phyloP scores from a whole-genome alignment of 2,113 vertebrate genomes.

The Polyodon spathula region DNA sequence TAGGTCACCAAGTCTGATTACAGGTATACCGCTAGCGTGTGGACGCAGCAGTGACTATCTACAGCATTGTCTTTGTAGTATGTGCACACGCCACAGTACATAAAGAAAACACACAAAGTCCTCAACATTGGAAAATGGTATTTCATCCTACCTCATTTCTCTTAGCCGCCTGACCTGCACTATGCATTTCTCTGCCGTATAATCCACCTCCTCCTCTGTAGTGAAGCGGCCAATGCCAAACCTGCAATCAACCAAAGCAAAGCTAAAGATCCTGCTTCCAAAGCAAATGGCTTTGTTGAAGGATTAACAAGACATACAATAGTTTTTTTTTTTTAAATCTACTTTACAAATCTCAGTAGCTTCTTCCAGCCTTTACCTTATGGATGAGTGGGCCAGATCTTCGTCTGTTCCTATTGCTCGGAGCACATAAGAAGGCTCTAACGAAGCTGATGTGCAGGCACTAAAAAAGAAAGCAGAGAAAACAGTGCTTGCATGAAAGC shows the following conservation, averaged over 20 bases:
- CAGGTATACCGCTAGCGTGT: no score
- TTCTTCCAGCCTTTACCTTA: conserved; percentile 74
- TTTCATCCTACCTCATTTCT: conserved; percentile 80
- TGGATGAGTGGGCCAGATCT: conserved; percentile 92
- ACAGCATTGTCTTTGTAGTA: no score
- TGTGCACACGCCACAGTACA: no score
- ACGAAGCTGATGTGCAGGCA: conserved; percentile 89
- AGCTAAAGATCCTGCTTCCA: neutral
- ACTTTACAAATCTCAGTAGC: no score
- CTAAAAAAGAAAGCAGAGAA: conserved; percentile 37
- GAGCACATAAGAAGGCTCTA: conserved; percentile 92
- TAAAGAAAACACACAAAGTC: no score
- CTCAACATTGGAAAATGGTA: neutral
- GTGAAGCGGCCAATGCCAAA: conserved; percentile 97
- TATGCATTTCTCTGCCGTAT: conserved; percentile 82
- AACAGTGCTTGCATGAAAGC: no score
- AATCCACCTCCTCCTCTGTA: conserved; percentile 88
- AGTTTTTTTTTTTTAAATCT: no score
- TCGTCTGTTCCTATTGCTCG: conserved; percentile 90
- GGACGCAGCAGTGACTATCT: no score
- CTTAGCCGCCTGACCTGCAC: conserved; percentile 80
- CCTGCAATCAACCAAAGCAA: conserved; percentile 36
- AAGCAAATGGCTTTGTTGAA: no score
- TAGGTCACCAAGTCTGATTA: no score
- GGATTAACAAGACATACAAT: no score